These are phyloP conservation scores for Chironomus tentans DNA, from an alignment of 2,888 invertebrate species.

Conservation along the genomic window DNA sequence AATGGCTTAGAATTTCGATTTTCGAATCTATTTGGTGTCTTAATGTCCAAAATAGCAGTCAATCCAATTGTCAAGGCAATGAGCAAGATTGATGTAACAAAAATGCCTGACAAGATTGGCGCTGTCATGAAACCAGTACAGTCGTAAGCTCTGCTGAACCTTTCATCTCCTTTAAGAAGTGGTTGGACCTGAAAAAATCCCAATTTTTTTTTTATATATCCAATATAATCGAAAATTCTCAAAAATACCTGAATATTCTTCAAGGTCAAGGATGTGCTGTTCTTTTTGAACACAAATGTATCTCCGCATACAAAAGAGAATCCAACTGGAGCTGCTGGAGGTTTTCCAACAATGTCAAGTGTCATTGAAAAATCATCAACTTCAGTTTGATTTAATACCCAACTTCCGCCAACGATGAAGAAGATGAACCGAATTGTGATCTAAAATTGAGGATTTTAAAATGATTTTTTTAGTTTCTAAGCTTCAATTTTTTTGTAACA, in stretches of 20 bases:
- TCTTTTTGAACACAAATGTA: slow-evolving; percentile 45
- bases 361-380: slow-evolving; percentile 42
- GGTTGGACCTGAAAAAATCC: slow-evolving; percentile 44
- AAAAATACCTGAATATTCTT: slow-evolving; percentile 46
- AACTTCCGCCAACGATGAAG: slow-evolving; percentile 45
- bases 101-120: slow-evolving; percentile 86
- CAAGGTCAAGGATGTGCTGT: slow-evolving; percentile 44
- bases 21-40: slow-evolving; percentile 94
- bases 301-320: slow-evolving; percentile 49
- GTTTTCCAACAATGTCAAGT: slow-evolving; percentile 32
- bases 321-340: slow-evolving; percentile 47
- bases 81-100: slow-evolving; percentile 67
- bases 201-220: background rate
- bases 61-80: slow-evolving; percentile 72
- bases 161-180: slow-evolving; percentile 45
- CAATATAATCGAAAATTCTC: background rate
- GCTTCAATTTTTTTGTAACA: no score
- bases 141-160: slow-evolving; percentile 71
- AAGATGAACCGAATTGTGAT: slow-evolving; percentile 50
- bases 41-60: slow-evolving; percentile 82
- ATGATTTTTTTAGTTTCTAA: no score
- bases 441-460: slow-evolving; percentile 34
- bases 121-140: slow-evolving; percentile 85
- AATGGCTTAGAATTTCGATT: slow-evolving; percentile 91
- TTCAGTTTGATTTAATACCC: slow-evolving; percentile 50